A percentile compares a stretch with the other conserved stretches of the same genome.
Conservation (phyloP, 2,888 invertebrate species). For the Nasonovia ribisnigri region DNA sequence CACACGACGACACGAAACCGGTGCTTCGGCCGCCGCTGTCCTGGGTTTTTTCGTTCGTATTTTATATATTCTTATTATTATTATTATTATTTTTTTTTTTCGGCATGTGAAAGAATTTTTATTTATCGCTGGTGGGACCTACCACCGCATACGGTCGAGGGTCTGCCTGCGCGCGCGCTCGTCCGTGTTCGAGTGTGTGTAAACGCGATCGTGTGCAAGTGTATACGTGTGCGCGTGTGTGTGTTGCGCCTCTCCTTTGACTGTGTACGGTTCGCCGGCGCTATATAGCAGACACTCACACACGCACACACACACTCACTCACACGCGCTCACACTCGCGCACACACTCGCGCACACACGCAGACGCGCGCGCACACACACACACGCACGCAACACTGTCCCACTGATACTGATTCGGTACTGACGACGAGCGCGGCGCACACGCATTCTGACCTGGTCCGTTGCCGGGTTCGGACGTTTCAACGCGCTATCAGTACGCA, state of each 20-base stretch:
- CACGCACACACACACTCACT: background rate
- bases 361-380: background rate
- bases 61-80: conserved; percentile 13
- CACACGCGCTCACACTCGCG: background rate
- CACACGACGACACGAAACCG: conserved; percentile 17
- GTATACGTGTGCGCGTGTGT: background rate
- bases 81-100: conserved; percentile 38
- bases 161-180: background rate
- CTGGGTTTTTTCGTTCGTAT: conserved; percentile 33
- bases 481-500: background rate
- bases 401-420: conserved; percentile 52
- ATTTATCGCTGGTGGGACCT: conserved; percentile 34
- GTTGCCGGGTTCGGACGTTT: conserved; percentile 60
- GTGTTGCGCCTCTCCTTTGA: background rate
- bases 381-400: background rate
- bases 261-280: conserved; percentile 42
- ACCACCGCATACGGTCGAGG: conserved; percentile 36
- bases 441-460: conserved; percentile 61
- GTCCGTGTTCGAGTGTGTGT: background rate
- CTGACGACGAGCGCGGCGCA: conserved; percentile 20
- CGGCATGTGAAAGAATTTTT: conserved; percentile 57
- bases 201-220: no score
- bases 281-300: background rate
- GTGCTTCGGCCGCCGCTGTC: background rate
- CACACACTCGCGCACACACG: background rate